Percentiles rank a stretch among this genome's conserved stretches.
These are phyloP conservation scores for Netelia virgata DNA, from an alignment of 2,888 invertebrate genomes.

Conservation along the genomic window DNA sequence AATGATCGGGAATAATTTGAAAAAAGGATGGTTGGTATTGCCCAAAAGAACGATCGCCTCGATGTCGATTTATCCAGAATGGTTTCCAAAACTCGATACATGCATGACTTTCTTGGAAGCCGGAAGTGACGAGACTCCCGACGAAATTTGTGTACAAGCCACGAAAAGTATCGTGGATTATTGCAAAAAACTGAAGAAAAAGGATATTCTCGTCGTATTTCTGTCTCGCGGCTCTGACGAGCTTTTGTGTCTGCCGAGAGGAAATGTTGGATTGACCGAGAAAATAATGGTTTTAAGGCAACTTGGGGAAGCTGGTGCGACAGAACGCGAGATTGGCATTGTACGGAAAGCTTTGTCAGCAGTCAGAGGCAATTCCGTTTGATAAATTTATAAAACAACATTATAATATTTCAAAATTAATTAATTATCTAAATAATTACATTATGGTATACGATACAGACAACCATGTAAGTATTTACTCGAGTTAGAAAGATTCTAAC, in stretches of 20 bases:
- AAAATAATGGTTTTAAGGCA: slow-evolving; percentile 85
- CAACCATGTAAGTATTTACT: too few species aligned
- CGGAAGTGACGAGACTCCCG: slow-evolving; percentile 87
- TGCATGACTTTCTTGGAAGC: slow-evolving; percentile 85
- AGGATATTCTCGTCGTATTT: slow-evolving; percentile 87
- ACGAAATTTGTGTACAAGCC: slow-evolving; percentile 85
- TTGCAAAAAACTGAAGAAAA: slow-evolving; percentile 82
- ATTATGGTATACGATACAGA: not conserved
- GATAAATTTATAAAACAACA: not conserved
- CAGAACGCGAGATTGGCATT: slow-evolving; percentile 87
- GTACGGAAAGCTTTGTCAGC: slow-evolving; percentile 87
- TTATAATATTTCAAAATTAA: slow-evolving; percentile 6
- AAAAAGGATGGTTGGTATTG: slow-evolving; percentile 86
- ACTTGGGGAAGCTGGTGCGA: slow-evolving; percentile 86
- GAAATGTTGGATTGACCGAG: slow-evolving; percentile 86
- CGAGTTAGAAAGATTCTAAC: too few species aligned
- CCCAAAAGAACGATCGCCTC: slow-evolving; percentile 83
- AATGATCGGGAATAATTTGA: slow-evolving; percentile 84
- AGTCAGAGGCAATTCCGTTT: slow-evolving; percentile 86
- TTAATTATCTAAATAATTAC: not conserved
- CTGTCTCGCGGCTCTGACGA: slow-evolving; percentile 89
- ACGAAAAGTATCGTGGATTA: slow-evolving; percentile 85
- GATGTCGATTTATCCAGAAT: slow-evolving; percentile 75
- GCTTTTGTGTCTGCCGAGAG: slow-evolving; percentile 87
- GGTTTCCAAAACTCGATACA: slow-evolving; percentile 76